phyloP scores from a whole-genome alignment of 2,113 vertebrate genomes.

The Seriola rivoliana region DNA sequence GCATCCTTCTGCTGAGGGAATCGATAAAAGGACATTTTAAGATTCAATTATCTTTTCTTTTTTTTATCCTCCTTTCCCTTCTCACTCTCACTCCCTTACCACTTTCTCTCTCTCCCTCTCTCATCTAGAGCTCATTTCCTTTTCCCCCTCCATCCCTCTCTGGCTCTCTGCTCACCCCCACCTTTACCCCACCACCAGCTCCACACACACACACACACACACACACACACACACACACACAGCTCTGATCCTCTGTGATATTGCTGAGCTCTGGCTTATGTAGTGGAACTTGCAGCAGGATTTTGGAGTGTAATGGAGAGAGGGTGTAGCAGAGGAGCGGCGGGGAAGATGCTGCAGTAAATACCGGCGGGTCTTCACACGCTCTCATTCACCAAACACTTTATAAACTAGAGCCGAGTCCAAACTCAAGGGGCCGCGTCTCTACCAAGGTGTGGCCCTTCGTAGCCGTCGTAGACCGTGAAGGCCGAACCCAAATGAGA shows the following conservation, averaged over 20 bases:
- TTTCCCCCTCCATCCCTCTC: not conserved
- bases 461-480: no score
- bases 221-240: constrained; percentile 10
- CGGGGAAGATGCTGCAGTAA: not conserved
- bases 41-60: constrained; percentile 54
- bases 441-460: no score
- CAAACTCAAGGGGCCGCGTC: no score
- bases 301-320: constrained; percentile 35
- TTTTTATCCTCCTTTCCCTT: not conserved
- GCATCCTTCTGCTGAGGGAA: constrained; percentile 23
- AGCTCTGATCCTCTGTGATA: constrained; percentile 48
- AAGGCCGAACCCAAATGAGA: no score
- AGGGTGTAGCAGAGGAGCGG: not conserved
- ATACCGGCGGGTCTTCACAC: not conserved
- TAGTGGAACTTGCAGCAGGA: constrained; percentile 44
- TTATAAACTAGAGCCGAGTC: not conserved
- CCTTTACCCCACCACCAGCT: not conserved
- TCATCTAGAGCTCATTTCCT: constrained; percentile 32
- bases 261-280: constrained; percentile 55
- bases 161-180: not conserved
- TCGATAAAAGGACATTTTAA: constrained; percentile 61
- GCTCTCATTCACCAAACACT: not conserved
- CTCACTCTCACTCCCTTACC: not conserved
- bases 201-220: not conserved
- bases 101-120: constrained; percentile 6